Evolutionary conservation across 1,140 invertebrate species (phyloP), one percentile per base, ranked within the genome.

Genomic region (Luehdorfia chinensis): DNA sequence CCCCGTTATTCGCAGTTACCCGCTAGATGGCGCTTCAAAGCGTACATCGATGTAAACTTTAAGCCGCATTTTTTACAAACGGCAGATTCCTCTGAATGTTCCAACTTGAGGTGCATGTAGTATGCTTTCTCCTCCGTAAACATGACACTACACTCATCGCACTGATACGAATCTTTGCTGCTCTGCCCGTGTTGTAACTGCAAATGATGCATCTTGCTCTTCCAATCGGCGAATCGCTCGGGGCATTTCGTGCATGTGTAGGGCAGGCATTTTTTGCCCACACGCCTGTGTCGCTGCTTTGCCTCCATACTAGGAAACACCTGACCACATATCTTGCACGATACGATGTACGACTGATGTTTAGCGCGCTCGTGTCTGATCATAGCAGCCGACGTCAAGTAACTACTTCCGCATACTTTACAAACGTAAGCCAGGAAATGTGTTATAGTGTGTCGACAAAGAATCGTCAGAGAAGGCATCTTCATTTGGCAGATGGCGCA

Each of bases 361-460:
- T 80, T 83, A 0, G 66, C 59, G 4, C 78, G 31, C 0, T 80
- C 66, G 25, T 84, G 80, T 2, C 71, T 43, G 11, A 84, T 34
- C 0, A 84, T 34, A 0, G 76, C 76, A 0, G 78, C 78, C 0
- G 71, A 72, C 0, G 81, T 75, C 0, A 80, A 60, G 30, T 85
- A 83, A 16, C 78, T 81, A 13, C 66, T 76, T 0, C 78, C 81
- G 46, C 81, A 85, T 0, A 75, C 75, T 31, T 83, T 71, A 16
- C 81, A 85, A 0, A 83, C 75, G 47, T 75, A 79, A 9, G 67
- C 74, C 31, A 75, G 30, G 13, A 85, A 85, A 44, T 85, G 81
- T 0, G 76, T 73, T 18, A 81, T 73, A 11, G 81, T 85, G 37
- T 85, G 78, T 21, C 75, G 34, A 13, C 81, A 83, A 6, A 85